Base-by-base conservation (phyloP, 2,888 invertebrate species). In the Ophion slaviceki region DNA sequence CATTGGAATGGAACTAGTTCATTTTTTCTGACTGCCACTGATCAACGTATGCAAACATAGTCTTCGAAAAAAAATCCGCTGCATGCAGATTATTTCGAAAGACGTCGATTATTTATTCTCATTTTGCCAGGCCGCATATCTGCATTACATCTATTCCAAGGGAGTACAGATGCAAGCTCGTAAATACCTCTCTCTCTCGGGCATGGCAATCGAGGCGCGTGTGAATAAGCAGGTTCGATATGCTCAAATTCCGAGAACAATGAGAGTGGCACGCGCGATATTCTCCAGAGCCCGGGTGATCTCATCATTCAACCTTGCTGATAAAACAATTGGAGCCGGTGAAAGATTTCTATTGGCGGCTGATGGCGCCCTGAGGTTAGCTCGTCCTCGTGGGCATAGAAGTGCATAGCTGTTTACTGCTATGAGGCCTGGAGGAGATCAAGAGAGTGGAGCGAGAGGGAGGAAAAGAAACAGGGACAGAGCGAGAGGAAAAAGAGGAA, bases 401-500 rank as follows among this genome's bases (percentile, higher is more conserved):
- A 53, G 53, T 53, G 14, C 53, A 14, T 14, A 53, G 17, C 53
- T 17, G 53, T 53, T 53, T 17, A 53, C 17, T 53, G 53, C 17
- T 53, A 53, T 5, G 53, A 53, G 11, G 17, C 5, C 17, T 53
- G 17, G 17, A 53, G 53, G 14, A 53, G 53, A 53, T 17, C 14
- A 53, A 53, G 53, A 53, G 17, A 53, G 53, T 11, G 5, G 14
- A 53, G 53, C 17, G 53, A 53, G 5, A 53, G 53, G 14, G 53
- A 5, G 53, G 14, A 5, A 5, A 17, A 53, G 14, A 53, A 53
- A 61, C 67, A 74, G 17, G 71, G 67, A 71, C 53, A 84, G 64
- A 85, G 70, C 74, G 68, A 81, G 81, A 70, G 87, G 84, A 75
- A 86, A 80, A 88, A 80, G 72, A 24, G 61, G 36, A 36, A 62